Conservation (phyloP, 2,113 vertebrate species). For the Chiloscyllium plagiosum region DNA sequence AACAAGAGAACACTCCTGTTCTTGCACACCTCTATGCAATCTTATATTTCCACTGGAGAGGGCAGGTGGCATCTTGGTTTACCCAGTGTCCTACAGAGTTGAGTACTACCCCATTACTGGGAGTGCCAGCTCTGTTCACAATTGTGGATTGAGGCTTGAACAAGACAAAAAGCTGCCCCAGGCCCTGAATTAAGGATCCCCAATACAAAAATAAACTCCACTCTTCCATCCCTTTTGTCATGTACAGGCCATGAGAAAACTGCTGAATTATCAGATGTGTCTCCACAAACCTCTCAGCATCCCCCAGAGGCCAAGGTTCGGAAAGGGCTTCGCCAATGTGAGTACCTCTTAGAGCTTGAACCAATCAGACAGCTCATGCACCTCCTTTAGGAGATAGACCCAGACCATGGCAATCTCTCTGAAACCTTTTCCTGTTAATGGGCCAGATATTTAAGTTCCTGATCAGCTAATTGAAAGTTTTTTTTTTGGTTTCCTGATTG, state of each 20-base stretch:
- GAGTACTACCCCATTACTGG: background rate
- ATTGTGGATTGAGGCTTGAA: background rate
- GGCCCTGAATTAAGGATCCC: background rate
- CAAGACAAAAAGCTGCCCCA: background rate
- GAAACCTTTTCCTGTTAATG: background rate
- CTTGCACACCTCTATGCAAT: background rate
- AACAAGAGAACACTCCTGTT: background rate
- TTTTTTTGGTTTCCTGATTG: no score
- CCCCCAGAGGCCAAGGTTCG: background rate
- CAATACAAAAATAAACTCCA: background rate
- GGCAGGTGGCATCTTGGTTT: background rate
- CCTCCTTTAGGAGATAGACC: background rate
- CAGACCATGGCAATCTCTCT: background rate
- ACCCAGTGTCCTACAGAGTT: no score
- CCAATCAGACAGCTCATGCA: background rate
- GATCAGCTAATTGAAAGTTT: no score
- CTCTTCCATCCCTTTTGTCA: background rate
- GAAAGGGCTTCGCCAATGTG: background rate
- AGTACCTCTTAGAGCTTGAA: background rate
- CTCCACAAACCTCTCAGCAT: background rate
- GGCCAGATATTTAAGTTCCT: background rate
- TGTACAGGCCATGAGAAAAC: background rate
- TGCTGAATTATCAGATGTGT: background rate
- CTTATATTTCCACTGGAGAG: background rate
- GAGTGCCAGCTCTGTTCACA: background rate